phyloP scores from a whole-genome alignment of 2,113 vertebrate species.

The Aegotheles bennettii region DNA sequence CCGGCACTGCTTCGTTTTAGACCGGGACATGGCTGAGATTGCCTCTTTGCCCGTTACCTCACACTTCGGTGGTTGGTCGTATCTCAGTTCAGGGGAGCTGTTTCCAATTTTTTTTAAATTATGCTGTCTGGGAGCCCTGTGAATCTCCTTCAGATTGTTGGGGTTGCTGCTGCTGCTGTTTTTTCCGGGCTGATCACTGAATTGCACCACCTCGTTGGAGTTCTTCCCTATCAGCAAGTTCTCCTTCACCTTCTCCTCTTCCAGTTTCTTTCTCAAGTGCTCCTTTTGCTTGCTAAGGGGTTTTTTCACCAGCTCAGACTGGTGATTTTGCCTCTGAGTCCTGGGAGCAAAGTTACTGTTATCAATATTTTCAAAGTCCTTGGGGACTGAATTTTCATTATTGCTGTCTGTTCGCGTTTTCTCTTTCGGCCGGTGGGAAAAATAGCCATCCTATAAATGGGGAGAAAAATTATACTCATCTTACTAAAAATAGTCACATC shows the following conservation, averaged over 20 bases:
- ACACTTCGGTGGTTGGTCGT: constrained; percentile 85
- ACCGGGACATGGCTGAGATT: constrained; percentile 88
- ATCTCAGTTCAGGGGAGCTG: constrained; percentile 74
- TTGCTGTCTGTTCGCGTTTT: constrained; percentile 92
- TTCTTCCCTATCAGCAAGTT: constrained; percentile 72
- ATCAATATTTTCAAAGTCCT: constrained; percentile 97
- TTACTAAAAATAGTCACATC: constrained; percentile 2
- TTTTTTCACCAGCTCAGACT: constrained; percentile 73
- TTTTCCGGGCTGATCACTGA: constrained; percentile 2
- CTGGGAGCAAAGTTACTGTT: constrained; percentile 95
- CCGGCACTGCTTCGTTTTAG: constrained; percentile 88
- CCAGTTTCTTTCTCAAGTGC: constrained; percentile 79
- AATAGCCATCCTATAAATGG: constrained; percentile 85
- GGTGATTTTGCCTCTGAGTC: constrained; percentile 85
- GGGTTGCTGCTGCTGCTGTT: constrained; percentile 67
- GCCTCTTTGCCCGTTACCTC: constrained; percentile 96
- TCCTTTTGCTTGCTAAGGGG: constrained; percentile 79
- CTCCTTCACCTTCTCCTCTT: constrained; percentile 77
- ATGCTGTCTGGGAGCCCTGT: constrained; percentile 50
- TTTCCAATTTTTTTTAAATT: constrained; percentile 55
- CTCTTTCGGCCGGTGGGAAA: constrained; percentile 94
- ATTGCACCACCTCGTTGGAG: constrained; percentile 78
- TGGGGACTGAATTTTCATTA: constrained; percentile 98
- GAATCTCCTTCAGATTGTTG: constrained; percentile 54
- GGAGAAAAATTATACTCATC: constrained; percentile 26